Base-by-base conservation (phyloP, 2,113 vertebrate genomes). In the Lasiurus borealis region DNA sequence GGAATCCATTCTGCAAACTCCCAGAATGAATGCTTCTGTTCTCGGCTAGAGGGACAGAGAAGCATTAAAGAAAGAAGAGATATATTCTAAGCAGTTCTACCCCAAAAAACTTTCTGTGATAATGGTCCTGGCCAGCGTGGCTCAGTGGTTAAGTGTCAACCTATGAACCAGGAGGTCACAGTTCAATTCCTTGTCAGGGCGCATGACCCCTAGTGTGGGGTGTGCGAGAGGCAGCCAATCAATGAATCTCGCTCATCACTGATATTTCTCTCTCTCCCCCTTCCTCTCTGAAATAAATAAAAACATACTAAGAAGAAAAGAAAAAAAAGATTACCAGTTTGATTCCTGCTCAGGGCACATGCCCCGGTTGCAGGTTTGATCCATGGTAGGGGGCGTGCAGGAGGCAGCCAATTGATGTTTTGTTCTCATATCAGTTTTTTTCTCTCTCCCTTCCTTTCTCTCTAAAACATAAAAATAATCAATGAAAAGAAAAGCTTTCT, bases 1-100 rank as follows among this genome's bases (percentile, higher is more conserved):
- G 99, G 99, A 80, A 99, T 97, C 99, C 99, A 99, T 27, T 99
- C 98, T 0, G 99, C 98, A 90, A 99, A 99, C 84, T 99, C 99
- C 99, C 99, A 99, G 91, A 97, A 98, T 0, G 98, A 99, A 97
- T 97, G 94, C 95, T 98, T 97, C 95, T 98, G 98, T 23, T 99
- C 98, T 52, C 99, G 98, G 96, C 99, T 99, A 94, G 77, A 62
- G 93, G 2, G n/a, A 95, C 5, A 94, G 0, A 29, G 12, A 7
- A 11, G 18, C 36, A 15, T 92, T 84, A 94, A 15, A n/a, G 86
- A 50, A 75, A 82, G 72, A 82, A 31, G 2, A 81, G 57, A 77
- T n/a, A 36, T 46, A 88, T 29, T 64, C 87, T 69, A 48, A 72
- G 72, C 8, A 62, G 31, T 1, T 0, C 16, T 69, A 31, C 62